Conservation (phyloP, 2,113 vertebrate species). For the Pogona vitticeps region DNA sequence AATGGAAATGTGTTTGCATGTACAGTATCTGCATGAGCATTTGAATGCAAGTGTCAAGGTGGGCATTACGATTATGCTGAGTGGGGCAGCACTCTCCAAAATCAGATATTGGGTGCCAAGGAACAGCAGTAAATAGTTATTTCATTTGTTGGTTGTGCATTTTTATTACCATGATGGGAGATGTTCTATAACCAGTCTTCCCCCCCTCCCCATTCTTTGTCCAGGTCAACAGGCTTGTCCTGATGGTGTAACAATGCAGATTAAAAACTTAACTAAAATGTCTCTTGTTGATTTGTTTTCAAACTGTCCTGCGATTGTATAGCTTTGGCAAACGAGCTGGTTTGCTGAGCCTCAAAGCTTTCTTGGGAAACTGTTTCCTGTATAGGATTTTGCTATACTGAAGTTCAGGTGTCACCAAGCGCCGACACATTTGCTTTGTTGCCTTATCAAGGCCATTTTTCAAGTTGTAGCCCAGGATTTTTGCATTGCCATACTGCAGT, state of each 20-base stretch:
- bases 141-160: not conserved
- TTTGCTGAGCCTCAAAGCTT: too few relatives aligned
- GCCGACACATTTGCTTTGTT: constrained; percentile 67
- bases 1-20: not conserved
- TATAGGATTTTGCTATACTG: constrained; percentile 79
- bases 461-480: constrained; percentile 84
- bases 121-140: not conserved
- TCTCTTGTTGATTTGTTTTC: not conserved
- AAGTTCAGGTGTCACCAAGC: constrained; percentile 81
- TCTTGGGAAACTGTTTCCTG: constrained; percentile 71
- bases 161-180: not conserved
- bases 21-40: not conserved
- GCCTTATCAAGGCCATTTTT: constrained; percentile 67
- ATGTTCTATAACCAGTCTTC: not conserved
- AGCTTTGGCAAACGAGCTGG: not conserved
- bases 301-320: not conserved
- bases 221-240: too few relatives aligned
- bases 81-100: not conserved
- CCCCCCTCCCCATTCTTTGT: not conserved
- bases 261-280: not conserved
- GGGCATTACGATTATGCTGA: not conserved
- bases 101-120: not conserved
- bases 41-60: not conserved
- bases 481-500: constrained; percentile 77
- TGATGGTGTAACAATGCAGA: not conserved